These are phyloP conservation scores for Himantopus leucocephalus DNA, from an alignment of 2,113 vertebrate species.

Conservation along the genomic window DNA sequence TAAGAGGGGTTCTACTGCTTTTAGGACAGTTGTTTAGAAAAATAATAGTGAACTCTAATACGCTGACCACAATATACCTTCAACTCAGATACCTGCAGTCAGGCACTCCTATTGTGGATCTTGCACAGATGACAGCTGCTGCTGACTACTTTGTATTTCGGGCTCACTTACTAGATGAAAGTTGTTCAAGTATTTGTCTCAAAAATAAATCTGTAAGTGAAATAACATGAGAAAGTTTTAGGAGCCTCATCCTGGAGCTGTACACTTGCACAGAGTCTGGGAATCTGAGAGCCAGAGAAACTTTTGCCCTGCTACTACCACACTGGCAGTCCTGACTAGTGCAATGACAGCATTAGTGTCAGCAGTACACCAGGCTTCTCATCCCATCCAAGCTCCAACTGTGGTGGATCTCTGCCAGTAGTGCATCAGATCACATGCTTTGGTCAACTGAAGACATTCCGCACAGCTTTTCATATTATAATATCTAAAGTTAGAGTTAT, in stretches of 20 bases:
- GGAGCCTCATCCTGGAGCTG: not conserved
- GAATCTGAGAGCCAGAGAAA: not conserved
- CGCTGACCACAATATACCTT: not conserved
- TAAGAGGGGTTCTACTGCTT: not conserved
- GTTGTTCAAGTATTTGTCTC: not conserved
- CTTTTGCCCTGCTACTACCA: not conserved
- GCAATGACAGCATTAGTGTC: not conserved
- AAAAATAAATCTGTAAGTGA: not conserved
- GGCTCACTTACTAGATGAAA: not conserved
- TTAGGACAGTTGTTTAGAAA: not conserved
- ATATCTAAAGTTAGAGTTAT: not conserved
- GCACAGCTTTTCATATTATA: not conserved
- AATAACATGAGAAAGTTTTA: not conserved
- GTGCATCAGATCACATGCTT: not conserved
- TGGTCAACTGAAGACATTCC: not conserved
- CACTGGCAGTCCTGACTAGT: not conserved
- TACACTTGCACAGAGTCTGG: not conserved
- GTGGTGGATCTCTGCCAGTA: not conserved
- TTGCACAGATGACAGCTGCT: not conserved
- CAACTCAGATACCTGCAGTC: not conserved
- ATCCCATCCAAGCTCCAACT: not conserved
- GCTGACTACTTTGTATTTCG: not conserved
- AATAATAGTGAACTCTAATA: not conserved
- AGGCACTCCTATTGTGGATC: not conserved
- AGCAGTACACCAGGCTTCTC: not conserved